These are phyloP conservation scores for Neogale vison DNA, from an alignment of 2,113 vertebrate species.

Conservation along the genomic window DNA sequence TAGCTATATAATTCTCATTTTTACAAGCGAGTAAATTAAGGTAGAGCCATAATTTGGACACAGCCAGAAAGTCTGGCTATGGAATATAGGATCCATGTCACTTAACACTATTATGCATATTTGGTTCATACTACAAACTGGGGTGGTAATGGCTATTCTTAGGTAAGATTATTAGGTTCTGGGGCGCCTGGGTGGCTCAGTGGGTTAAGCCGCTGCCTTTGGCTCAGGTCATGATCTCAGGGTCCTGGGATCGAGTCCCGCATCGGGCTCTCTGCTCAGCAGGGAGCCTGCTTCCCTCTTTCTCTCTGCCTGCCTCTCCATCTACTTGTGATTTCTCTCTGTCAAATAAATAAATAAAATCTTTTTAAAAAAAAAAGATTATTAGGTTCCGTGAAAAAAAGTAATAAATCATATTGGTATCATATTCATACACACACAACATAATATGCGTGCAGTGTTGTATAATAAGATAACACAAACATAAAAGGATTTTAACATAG, in stretches of 20 bases:
- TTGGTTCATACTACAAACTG: slow-evolving; percentile 19
- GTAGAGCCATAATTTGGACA: neutral
- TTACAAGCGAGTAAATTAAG: neutral
- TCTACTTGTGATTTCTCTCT: too few species aligned
- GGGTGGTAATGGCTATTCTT: neutral
- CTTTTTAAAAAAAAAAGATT: too few species aligned
- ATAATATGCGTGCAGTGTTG: neutral
- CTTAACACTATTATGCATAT: neutral
- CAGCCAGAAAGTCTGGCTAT: neutral
- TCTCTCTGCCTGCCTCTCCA: too few species aligned
- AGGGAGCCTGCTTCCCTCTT: too few species aligned
- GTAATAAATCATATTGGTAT: neutral
- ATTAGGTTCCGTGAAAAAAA: neutral
- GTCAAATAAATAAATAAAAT: too few species aligned
- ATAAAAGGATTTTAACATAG: slow-evolving; percentile 4
- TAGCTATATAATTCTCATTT: neutral
- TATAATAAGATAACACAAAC: neutral
- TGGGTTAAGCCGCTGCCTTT: too few species aligned
- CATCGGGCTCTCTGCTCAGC: too few species aligned
- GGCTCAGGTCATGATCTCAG: too few species aligned
- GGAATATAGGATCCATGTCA: neutral
- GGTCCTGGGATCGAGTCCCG: too few species aligned
- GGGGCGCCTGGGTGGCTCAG: too few species aligned
- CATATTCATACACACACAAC: neutral
- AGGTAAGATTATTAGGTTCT: neutral